Conservation (phyloP, 1,140 invertebrate species). For the Phthorimaea operculella region DNA sequence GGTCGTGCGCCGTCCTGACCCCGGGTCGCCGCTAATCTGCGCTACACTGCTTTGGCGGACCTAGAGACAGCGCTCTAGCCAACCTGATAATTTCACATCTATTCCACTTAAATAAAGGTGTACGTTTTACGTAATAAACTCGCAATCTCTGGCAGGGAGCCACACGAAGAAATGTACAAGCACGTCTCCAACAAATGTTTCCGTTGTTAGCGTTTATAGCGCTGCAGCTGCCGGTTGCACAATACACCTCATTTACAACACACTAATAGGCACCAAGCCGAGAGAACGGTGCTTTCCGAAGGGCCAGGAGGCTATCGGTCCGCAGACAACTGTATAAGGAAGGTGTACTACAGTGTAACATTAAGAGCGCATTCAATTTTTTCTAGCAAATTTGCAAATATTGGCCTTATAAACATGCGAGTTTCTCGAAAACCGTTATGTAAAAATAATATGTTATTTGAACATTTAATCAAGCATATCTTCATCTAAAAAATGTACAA, state of each 20-base stretch:
- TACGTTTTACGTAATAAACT: not conserved
- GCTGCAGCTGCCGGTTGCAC: not conserved
- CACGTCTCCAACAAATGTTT: not conserved
- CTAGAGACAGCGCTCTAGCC: conserved; percentile 2
- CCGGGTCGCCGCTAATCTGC: conserved; percentile 13
- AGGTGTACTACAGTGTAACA: conserved; percentile 30
- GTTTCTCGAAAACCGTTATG: too few species aligned
- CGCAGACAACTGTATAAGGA: conserved; percentile 26
- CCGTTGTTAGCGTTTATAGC: not conserved
- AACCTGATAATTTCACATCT: not conserved
- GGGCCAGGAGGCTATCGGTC: conserved; percentile 22
- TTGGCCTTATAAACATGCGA: too few species aligned
- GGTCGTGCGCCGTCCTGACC: conserved; percentile 13
- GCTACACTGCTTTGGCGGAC: conserved; percentile 11
- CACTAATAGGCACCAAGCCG: not conserved
- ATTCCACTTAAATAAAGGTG: not conserved
- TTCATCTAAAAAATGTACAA: too few species aligned
- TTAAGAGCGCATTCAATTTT: too few species aligned
- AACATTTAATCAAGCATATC: too few species aligned
- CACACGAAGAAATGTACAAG: conserved; percentile 1
- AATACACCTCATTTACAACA: conserved; percentile 1
- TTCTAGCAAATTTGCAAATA: too few species aligned
- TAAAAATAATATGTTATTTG: too few species aligned
- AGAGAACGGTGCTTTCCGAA: conserved; percentile 30
- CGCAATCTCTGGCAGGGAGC: not conserved